Evolutionary conservation across 1,140 invertebrate genomes (phyloP), one percentile per base, ranked within the genome.

Genomic region (Coptotermes formosanus): DNA sequence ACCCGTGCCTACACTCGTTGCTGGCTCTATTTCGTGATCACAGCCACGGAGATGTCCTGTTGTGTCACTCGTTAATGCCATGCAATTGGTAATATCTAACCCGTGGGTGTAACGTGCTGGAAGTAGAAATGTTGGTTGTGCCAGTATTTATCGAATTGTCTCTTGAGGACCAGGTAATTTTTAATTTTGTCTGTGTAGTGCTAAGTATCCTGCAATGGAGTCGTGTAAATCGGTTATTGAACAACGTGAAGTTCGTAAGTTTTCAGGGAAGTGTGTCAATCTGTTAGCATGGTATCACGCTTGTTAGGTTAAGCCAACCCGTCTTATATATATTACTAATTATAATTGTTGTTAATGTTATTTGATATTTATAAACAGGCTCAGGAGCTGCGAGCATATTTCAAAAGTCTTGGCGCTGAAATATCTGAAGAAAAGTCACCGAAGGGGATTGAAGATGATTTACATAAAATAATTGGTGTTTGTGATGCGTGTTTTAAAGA

Each of bases 381-480:
- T 25, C 94, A 95, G 91, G 97, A 99, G 91, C 91, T 99, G 30
- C 92, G 97, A 87, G 94, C 94, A 84, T 98, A 97, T 92, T 96
- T 99, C 88, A 98, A 98, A 91, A 95, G 94, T 87, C 92, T 98
- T 32, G 97, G 97, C 52, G 97, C 97, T 45, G 96, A 98, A 92
- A 97, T 99, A 88, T 96, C 97, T 6, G 96, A 97, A 89, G 97
- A 98, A 90, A 97, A 97, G 89, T 96, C 96, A 14, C 93, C 95
- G 2, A 97, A 97, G 92, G 97, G 97, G 19, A 95, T 98, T 88
- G 96, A 98, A 90, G 96, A 97, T 93, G 97, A 99, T 93, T 92
- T 99, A 86, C 96, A 97, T 90, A 97, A 99, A 91, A 98, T 99
- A 88, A 98, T 99, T 89, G 96, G 96, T 85, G 97, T 97, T 14